Evolutionary conservation across 2,888 invertebrate species (phyloP), one percentile per base, ranked within the genome.

Genomic region (Aporophyla lueneburgensis): DNA sequence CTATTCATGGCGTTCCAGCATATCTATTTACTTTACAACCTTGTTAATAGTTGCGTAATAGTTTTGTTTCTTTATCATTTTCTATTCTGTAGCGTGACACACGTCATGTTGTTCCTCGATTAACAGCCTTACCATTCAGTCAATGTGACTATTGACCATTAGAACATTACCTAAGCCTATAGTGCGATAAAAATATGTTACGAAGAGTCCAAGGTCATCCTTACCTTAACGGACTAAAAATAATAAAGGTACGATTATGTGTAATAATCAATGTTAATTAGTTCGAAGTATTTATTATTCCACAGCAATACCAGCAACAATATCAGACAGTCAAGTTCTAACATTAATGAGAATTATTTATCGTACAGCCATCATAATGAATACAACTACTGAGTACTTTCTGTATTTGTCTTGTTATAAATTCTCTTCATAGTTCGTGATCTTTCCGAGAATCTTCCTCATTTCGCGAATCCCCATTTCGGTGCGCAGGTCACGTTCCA

Each of bases 31-130:
- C 87, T 82, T 88, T 81, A 85, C 68, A 86, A 83, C 81, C 83
- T 89, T 86, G 86, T 88, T 88, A 88, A 85, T 89, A 86, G 87
- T 92, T 93, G 89, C 90, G 92, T 90, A 91, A 92, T 90, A 84
- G 85, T 83, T 85, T 87, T 85, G 86, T 91, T 89, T 90, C 91
- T 93, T 91, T 90, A 90, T 89, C 78, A 88, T 92, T 91, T 92
- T 91, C 88, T 89, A 89, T 90, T 90, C 80, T 87, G 86, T 92
- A 86, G 91, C 93, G 92, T 93, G 93, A 86, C 89, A 90, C 91
- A 92, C 91, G 92, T 91, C 89, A 93, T 89, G 79, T 89, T 90
- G 79, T 89, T 90, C 83, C 82, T 88, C 81, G 83, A 77, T 86
- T 85, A 86, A 88, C 86, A 80, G 74, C 76, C 83, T 81, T 87